Base-by-base conservation (phyloP, 2,888 invertebrate genomes). In the Azorinus chamasolen region DNA sequence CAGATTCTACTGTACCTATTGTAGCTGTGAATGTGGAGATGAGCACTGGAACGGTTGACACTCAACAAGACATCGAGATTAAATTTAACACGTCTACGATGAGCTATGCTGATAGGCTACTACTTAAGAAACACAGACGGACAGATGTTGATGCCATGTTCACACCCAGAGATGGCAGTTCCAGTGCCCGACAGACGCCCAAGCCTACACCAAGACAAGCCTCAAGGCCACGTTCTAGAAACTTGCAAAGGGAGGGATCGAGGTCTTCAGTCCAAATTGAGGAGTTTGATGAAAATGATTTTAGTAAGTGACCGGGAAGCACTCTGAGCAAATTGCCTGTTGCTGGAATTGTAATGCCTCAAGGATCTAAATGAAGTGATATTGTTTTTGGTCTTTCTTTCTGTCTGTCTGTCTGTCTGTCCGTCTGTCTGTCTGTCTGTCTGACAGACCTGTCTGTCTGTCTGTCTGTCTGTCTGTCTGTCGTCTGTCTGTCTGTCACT, bases 111-210 rank as follows among this genome's bases (percentile, higher is more conserved):
- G 92, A 93, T 54, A 81, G 88, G 46, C 87, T 93, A 8, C 66
- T 93, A 63, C 80, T 93, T 32, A 92, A 92, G 86, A 89, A 89
- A 71, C 90, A 92, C 70, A 78, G 92, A 57, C 82, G 91, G 55
- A 87, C 88, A 16, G 89, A 91, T 24, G 72, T 90, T 6, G 88
- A 81, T 20, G 63, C 78, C 5, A 45, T 83, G 32, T 75, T 77
- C n/a, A 86, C 84, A 1, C 86, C 86, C 12, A 51, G 84, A 43
- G 69, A 62, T 61, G 58, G 57, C 1, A 39, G 43, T 10, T n/a
- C 24, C 10, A 65, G 65, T 54, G 57, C 51, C 20, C 22, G 37
- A 41, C 54, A 32, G 5, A 73, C 66, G 25, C 65, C 72, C 3
- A 54, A 66, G 64, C 39, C 54, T 53, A 63, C 75, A n/a, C 53